These are phyloP conservation scores for Nephrotoma flavescens DNA, from an alignment of 2,888 invertebrate genomes.

Conservation along the genomic window DNA sequence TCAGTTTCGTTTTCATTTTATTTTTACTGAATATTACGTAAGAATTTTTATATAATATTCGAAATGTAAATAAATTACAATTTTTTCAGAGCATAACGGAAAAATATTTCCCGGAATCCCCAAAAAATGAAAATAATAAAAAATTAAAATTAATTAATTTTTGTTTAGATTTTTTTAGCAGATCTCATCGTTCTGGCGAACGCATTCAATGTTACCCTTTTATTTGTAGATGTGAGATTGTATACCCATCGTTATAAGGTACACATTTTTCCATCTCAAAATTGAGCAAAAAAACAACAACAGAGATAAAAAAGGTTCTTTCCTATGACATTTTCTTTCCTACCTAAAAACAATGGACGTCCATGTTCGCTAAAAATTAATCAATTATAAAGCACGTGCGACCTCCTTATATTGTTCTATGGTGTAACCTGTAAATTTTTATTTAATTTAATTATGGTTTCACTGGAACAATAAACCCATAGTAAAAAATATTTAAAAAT, in stretches of 20 bases:
- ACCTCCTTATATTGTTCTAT: background rate
- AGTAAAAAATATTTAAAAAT: background rate
- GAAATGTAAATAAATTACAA: background rate
- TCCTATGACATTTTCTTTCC: background rate
- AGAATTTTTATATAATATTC: background rate
- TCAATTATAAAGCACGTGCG: background rate
- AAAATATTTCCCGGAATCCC: background rate
- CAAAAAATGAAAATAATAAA: background rate
- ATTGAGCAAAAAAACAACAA: background rate
- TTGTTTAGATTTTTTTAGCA: background rate
- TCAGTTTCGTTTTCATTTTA: background rate
- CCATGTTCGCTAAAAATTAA: background rate
- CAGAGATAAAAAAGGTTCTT: background rate
- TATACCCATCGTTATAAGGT: background rate
- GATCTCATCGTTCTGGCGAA: background rate
- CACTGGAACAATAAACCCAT: background rate
- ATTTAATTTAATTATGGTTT: background rate
- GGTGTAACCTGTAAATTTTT: background rate
- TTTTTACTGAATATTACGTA: background rate
- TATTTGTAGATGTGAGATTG: background rate
- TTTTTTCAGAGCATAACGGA: background rate
- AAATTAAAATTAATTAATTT: background rate
- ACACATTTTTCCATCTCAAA: background rate
- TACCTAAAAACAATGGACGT: background rate
- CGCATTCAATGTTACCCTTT: background rate